Evolutionary conservation across 2,888 invertebrate species (phyloP).

Genomic region (Sinopyrophorus schimmeli): DNA sequence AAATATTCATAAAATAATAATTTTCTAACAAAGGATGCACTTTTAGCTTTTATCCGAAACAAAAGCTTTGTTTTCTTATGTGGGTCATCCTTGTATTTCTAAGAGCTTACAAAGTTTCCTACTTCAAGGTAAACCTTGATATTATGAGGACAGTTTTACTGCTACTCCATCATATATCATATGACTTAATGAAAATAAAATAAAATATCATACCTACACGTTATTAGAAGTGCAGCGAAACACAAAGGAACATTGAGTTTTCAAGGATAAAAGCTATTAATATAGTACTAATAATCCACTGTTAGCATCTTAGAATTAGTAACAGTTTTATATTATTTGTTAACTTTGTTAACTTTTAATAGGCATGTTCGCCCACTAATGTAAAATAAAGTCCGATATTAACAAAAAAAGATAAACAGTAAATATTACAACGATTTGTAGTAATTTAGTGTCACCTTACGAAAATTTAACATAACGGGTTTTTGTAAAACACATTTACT

Average conservation of each 20-base stretch:
- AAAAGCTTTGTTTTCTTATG: slow-evolving; percentile 17
- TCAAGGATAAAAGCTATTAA: slow-evolving; percentile 10
- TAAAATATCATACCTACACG: not conserved
- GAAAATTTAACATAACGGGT: no score
- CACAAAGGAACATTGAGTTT: slow-evolving; percentile 3
- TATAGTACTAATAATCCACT: slow-evolving; percentile 7
- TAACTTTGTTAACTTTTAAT: slow-evolving; percentile 1
- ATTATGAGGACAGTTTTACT: slow-evolving; percentile 10
- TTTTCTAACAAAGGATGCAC: slow-evolving; percentile 9
- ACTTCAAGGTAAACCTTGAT: slow-evolving; percentile 17
- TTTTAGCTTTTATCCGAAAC: slow-evolving; percentile 4
- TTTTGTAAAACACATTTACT: no score
- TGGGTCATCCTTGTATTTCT: slow-evolving; percentile 16
- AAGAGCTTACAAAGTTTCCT: slow-evolving; percentile 6
- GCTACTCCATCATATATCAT: slow-evolving; percentile 9
- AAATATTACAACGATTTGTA: no score
- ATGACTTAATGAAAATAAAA: slow-evolving; percentile 6
- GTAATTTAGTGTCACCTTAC: no score
- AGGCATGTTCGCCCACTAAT: not conserved
- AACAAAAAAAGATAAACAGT: no score
- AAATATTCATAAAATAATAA: slow-evolving; percentile 10
- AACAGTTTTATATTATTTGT: slow-evolving; percentile 4
- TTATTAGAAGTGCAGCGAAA: not conserved
- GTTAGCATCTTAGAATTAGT: slow-evolving; percentile 5
- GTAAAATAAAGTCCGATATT: no score